phyloP scores from a whole-genome alignment of 2,797 vertebrate genomes.

The Molothrus ater region DNA sequence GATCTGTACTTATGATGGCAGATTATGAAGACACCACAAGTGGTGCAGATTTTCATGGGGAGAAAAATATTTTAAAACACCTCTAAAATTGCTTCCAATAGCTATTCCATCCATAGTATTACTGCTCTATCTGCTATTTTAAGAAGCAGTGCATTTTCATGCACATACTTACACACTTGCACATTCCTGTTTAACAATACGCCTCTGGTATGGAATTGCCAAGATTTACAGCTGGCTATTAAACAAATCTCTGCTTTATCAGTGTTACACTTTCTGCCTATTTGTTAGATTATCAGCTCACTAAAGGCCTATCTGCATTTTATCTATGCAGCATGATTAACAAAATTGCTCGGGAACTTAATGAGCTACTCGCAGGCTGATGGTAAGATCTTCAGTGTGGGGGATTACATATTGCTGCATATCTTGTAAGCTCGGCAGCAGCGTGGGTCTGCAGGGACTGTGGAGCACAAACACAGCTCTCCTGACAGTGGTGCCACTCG shows the following conservation, averaged over 20 bases:
- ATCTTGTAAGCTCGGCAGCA: not conserved
- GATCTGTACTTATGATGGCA: not conserved
- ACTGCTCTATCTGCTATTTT: conserved; percentile 33
- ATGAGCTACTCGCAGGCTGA: conserved; percentile 7
- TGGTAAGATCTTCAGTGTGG: conserved; percentile 21
- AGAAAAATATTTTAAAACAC: conserved; percentile 39
- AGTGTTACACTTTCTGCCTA: conserved; percentile 56
- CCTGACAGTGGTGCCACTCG: conserved; percentile 18
- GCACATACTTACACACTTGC: conserved; percentile 14
- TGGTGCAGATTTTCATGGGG: not conserved
- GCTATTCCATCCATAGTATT: conserved; percentile 2
- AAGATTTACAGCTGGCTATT: conserved; percentile 63
- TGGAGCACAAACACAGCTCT: not conserved
- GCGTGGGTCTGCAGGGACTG: not conserved
- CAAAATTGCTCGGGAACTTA: conserved; percentile 49
- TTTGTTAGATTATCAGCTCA: conserved; percentile 63
- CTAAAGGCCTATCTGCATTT: conserved; percentile 61
- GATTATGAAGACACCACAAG: not conserved
- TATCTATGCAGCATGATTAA: conserved; percentile 42
- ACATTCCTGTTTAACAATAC: not conserved
- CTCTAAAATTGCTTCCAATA: conserved; percentile 32
- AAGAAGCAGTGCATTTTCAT: conserved; percentile 25
- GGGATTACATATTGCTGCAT: not conserved
- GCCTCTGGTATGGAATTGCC: conserved; percentile 22
- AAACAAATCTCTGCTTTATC: conserved; percentile 38